Evolutionary conservation across 1,140 invertebrate genomes (phyloP).

Genomic region (Asbolus verrucosus): DNA sequence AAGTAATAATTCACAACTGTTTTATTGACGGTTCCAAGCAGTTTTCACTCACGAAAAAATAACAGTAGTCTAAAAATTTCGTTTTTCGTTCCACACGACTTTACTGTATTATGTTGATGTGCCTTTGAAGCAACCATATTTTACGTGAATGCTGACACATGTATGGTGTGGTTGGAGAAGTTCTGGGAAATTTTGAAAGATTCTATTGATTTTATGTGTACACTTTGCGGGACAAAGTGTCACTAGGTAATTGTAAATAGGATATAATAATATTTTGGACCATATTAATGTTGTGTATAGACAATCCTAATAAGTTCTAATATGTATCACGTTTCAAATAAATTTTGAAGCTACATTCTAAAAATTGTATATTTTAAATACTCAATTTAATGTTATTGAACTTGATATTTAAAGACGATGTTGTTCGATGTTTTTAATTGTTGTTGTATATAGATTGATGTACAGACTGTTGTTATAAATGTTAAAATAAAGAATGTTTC

Average conservation of each 20-base stretch:
- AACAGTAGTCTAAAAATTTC: no score
- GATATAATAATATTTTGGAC: slow-evolving; percentile 51
- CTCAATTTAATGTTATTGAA: slow-evolving; percentile 35
- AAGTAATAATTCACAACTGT: no score
- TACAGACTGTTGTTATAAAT: slow-evolving; percentile 42
- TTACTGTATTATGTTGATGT: slow-evolving; percentile 31
- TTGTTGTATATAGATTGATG: slow-evolving; percentile 41
- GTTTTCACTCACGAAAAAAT: no score
- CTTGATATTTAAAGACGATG: slow-evolving; percentile 22
- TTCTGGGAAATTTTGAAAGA: slow-evolving; percentile 12
- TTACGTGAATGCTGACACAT: neutral
- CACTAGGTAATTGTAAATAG: slow-evolving; percentile 43
- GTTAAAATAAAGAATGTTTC: slow-evolving; percentile 41
- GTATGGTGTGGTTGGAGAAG: slow-evolving; percentile 18
- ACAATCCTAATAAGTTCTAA: slow-evolving; percentile 53
- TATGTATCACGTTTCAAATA: slow-evolving; percentile 32
- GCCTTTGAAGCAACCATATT: slow-evolving; percentile 5
- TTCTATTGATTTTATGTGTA: slow-evolving; percentile 1
- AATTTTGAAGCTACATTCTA: slow-evolving; percentile 59
- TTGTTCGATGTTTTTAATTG: slow-evolving; percentile 38
- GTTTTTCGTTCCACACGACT: neutral
- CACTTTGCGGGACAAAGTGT: slow-evolving; percentile 53
- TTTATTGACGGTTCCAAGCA: neutral
- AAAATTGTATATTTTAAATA: slow-evolving; percentile 59
- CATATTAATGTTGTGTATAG: slow-evolving; percentile 52